Evolutionary conservation across 2,888 invertebrate species (phyloP).

Genomic region (Crepidodera aurea): DNA sequence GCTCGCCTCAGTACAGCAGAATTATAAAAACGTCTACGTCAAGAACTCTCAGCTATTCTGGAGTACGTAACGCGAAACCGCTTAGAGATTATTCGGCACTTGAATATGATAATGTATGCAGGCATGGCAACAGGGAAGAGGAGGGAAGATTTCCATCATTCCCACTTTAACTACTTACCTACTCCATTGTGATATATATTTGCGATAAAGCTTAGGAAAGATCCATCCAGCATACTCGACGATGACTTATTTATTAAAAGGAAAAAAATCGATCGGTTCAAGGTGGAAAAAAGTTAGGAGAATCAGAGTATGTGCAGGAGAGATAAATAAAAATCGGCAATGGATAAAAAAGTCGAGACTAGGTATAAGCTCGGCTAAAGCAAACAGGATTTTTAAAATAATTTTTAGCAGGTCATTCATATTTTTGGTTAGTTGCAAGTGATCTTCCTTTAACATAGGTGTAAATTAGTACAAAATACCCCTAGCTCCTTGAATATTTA

Average conservation of each 20-base stretch:
- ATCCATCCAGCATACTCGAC: slow-evolving; percentile 7
- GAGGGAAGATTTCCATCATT: slow-evolving; percentile 31
- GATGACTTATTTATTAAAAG: slow-evolving; percentile 12
- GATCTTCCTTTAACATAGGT: too few species aligned
- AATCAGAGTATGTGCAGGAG: neutral
- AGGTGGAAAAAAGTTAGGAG: neutral
- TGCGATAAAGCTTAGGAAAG: slow-evolving; percentile 8
- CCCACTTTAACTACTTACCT: slow-evolving; percentile 8
- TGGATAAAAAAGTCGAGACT: too few species aligned
- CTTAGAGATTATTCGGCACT: slow-evolving; percentile 16
- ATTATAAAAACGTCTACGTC: slow-evolving; percentile 9
- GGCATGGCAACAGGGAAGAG: slow-evolving; percentile 45
- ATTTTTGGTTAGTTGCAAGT: too few species aligned
- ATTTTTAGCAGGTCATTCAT: too few species aligned
- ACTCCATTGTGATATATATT: slow-evolving; percentile 13
- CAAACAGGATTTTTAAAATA: too few species aligned
- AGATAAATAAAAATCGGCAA: neutral
- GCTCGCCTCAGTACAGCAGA: neutral
- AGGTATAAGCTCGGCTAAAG: too few species aligned
- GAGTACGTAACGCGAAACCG: slow-evolving; percentile 12
- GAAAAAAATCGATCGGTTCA: slow-evolving; percentile 9
- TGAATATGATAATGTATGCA: slow-evolving; percentile 44
- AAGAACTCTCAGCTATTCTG: slow-evolving; percentile 9
- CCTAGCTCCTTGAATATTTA: too few species aligned
- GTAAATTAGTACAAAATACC: too few species aligned